Evolutionary conservation across 2,113 vertebrate species (phyloP), one percentile per base, ranked within the genome.

Genomic region (Nesoenas mayeri): DNA sequence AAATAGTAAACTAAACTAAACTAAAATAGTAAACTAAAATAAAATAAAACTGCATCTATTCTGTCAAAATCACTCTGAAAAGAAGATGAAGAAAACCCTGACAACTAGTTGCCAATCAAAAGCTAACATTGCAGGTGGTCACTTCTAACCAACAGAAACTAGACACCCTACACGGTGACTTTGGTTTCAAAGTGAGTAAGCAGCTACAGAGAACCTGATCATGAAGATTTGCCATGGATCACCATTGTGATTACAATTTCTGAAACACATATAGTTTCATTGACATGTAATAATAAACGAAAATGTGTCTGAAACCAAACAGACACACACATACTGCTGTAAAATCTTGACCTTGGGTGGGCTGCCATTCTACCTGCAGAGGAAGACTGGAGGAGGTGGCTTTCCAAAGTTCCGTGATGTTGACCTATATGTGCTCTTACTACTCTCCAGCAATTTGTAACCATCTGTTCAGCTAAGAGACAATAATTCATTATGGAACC

Each of bases 321-420:
- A 20, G 40, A 29, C 8, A 36, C 31, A 2, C 10, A 40, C 16
- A 71, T 8, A 22, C 3, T 53, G 7, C 11, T 34, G 34, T 38
- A 61, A 84, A 89, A 75, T 50, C 40, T 31, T 79, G 21, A 34
- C 58, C 14, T 61, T 60, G 14, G 1, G 1, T 36, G 18, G 14
- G 6, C 10, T 53, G 11, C 6, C 2, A 1, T n/a, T 5, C 11
- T 10, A n/a, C 10, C 8, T 15, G 9, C n/a, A 73, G 17, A 58
- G 13, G 10, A 18, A 91, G 7, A 11, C 18, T 73, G n/a, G 8
- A 89, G 14, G 5, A 85, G 4, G 6, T 42, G 9, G 2, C 19
- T 87, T 89, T 34, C 5, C n/a, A 25, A 72, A 79, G 7, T n/a
- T 79, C 34, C 2, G 4, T 50, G 16, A 17, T 32, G 7, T 13